A percentile compares a stretch with the other conserved stretches of the same genome.
Conservation (phyloP, 2,888 invertebrate genomes). For the Gibbula magus region DNA sequence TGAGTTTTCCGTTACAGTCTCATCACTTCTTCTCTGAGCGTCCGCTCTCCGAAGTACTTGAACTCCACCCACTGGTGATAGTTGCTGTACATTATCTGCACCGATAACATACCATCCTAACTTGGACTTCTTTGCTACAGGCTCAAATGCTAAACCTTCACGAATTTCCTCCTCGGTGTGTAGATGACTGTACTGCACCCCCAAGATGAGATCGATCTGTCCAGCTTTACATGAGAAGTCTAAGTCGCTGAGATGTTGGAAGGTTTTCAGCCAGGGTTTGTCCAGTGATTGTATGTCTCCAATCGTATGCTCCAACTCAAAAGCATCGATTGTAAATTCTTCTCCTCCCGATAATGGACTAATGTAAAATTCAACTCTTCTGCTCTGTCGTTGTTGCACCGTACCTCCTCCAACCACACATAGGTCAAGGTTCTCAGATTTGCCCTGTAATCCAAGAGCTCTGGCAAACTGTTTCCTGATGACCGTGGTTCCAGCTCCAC, state of each 20-base stretch:
- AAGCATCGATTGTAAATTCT: constrained; percentile 28
- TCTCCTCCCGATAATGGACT: constrained; percentile 1
- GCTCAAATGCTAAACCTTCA: constrained; percentile 24
- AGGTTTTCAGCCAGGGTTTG: neutral
- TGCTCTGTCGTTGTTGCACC: neutral
- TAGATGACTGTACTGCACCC: constrained; percentile 31
- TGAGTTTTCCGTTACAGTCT: constrained; percentile 23
- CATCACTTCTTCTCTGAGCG: constrained; percentile 15
- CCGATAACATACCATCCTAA: constrained; percentile 34
- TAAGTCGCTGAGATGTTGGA: neutral
- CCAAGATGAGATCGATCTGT: constrained; percentile 18
- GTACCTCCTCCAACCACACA: neutral
- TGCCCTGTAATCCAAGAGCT: too few species aligned
- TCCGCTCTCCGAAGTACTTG: constrained; percentile 13
- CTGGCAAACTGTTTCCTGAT: constrained; percentile 17
- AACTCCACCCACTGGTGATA: constrained; percentile 10
- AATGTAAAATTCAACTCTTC: constrained; percentile 23
- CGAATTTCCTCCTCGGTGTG: constrained; percentile 18
- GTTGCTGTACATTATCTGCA: constrained; percentile 17
- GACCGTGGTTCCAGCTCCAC: constrained; percentile 26
- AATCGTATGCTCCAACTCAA: constrained; percentile 28
- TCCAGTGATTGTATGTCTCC: neutral
- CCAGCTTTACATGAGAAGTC: constrained; percentile 26
- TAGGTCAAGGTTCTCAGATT: constrained; percentile 3
- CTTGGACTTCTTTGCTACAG: constrained; percentile 17